These are phyloP conservation scores for Pachypanchax playfairii DNA, from an alignment of 2,113 vertebrate species.

Conservation along the genomic window DNA sequence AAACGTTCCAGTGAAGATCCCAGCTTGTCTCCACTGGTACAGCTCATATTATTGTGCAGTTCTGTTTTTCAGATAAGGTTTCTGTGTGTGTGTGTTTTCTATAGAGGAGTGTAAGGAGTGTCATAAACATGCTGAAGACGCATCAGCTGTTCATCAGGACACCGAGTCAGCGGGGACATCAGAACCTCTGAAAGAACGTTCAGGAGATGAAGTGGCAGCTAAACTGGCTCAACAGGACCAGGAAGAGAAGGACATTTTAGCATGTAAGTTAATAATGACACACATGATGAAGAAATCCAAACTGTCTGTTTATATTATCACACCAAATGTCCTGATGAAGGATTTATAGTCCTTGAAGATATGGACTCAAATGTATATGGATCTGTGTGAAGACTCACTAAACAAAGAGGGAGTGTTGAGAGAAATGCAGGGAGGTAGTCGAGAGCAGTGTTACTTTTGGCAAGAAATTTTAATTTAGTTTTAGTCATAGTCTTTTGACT, in stretches of 20 bases:
- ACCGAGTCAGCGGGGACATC: neutral
- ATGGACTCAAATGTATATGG: too few relatives aligned
- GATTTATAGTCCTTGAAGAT: too few relatives aligned
- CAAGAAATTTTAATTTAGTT: too few relatives aligned
- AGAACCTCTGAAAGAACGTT: slow-evolving; percentile 74
- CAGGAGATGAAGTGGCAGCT: slow-evolving; percentile 89
- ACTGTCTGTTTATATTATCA: neutral
- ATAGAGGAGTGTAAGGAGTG: slow-evolving; percentile 73
- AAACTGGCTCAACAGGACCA: slow-evolving; percentile 87
- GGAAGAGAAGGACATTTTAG: slow-evolving; percentile 82
- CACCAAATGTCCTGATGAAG: too few relatives aligned
- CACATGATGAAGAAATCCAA: neutral
- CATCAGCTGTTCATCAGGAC: neutral
- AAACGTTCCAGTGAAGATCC: too few relatives aligned
- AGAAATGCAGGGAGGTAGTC: too few relatives aligned
- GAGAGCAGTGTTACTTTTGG: too few relatives aligned
- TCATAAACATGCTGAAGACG: slow-evolving; percentile 27
- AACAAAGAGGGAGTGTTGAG: too few relatives aligned
- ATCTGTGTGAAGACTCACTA: too few relatives aligned
- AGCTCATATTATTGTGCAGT: too few relatives aligned
- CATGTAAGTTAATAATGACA: slow-evolving; percentile 69
- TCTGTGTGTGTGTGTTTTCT: slow-evolving; percentile 30
- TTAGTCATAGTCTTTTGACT: too few relatives aligned
- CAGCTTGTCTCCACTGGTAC: too few relatives aligned
- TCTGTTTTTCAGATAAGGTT: neutral